A percentile compares a stretch with the other conserved stretches of the same genome.
Conservation (phyloP, 2,113 vertebrate species). For the Potamarius usumacintae region DNA sequence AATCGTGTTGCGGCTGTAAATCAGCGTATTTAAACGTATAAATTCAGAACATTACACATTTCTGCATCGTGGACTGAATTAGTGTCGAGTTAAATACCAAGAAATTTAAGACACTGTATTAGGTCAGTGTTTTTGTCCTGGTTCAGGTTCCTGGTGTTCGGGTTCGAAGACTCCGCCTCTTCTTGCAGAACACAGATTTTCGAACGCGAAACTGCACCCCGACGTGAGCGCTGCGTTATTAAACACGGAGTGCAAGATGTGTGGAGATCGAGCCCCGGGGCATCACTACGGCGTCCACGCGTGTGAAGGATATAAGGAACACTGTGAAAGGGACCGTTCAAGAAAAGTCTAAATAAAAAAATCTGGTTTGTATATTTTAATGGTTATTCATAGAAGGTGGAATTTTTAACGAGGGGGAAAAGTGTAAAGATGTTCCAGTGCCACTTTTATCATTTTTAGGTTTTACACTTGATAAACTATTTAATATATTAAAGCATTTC, state of each 20-base stretch:
- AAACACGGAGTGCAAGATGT: slow-evolving; percentile 83
- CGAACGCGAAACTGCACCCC: slow-evolving; percentile 71
- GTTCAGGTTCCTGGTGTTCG: slow-evolving; percentile 75
- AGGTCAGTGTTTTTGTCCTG: neutral
- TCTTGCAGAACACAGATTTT: slow-evolving; percentile 71
- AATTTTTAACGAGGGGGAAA: neutral
- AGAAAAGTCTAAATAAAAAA: neutral
- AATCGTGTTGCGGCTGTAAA: neutral
- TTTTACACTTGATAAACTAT: neutral
- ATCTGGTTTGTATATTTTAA: neutral
- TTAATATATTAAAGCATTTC: neutral
- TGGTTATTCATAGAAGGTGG: neutral
- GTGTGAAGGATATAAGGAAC: slow-evolving; percentile 84
- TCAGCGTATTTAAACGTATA: neutral
- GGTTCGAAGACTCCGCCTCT: slow-evolving; percentile 77
- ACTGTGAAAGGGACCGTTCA: too few species aligned
- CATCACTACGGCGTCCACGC: slow-evolving; percentile 86
- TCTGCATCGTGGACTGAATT: neutral
- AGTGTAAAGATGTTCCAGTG: neutral
- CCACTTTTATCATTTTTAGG: neutral
- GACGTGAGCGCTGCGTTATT: slow-evolving; percentile 74
- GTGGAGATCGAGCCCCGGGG: slow-evolving; percentile 83
- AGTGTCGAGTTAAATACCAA: neutral
- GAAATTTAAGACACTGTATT: neutral
- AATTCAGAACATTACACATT: neutral